Evolutionary conservation across 2,113 vertebrate species (phyloP).

Genomic region (Halcyon malimbica): DNA sequence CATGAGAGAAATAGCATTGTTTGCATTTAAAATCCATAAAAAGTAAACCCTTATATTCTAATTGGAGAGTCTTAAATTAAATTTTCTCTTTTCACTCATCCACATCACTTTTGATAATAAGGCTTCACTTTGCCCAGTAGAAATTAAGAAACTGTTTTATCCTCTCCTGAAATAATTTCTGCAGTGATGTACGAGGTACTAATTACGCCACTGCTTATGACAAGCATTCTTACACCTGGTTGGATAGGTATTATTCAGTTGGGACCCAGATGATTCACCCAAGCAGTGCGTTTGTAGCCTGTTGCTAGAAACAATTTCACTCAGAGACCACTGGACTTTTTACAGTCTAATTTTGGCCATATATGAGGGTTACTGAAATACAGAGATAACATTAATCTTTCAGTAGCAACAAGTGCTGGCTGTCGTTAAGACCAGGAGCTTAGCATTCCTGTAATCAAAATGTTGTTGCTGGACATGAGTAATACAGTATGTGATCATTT

Average conservation of each 20-base stretch:
- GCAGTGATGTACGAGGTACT: not conserved
- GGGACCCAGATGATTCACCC: conserved; percentile 16
- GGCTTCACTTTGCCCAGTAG: not conserved
- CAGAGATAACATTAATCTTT: conserved; percentile 80
- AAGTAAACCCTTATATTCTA: not conserved
- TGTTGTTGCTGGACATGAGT: conserved; percentile 57
- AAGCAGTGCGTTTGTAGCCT: conserved; percentile 43
- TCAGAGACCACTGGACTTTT: conserved; percentile 34
- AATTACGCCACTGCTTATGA: not conserved
- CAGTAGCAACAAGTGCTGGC: conserved; percentile 70
- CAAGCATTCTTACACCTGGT: not conserved
- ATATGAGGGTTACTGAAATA: conserved; percentile 73
- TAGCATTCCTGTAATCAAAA: conserved; percentile 76
- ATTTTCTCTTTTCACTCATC: not conserved
- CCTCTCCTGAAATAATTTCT: not conserved
- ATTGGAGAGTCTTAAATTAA: not conserved
- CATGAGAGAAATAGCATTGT: not conserved
- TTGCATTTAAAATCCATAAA: not conserved
- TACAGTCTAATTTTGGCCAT: conserved; percentile 79
- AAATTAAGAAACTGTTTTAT: not conserved
- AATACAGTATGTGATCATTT: conserved; percentile 40
- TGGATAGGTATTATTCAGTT: conserved; percentile 22
- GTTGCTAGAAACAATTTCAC: conserved; percentile 69
- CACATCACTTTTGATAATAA: not conserved
- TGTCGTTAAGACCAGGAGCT: conserved; percentile 63